These are phyloP conservation scores for Selene dorsalis DNA, from an alignment of 2,797 vertebrate species.

Conservation along the genomic window DNA sequence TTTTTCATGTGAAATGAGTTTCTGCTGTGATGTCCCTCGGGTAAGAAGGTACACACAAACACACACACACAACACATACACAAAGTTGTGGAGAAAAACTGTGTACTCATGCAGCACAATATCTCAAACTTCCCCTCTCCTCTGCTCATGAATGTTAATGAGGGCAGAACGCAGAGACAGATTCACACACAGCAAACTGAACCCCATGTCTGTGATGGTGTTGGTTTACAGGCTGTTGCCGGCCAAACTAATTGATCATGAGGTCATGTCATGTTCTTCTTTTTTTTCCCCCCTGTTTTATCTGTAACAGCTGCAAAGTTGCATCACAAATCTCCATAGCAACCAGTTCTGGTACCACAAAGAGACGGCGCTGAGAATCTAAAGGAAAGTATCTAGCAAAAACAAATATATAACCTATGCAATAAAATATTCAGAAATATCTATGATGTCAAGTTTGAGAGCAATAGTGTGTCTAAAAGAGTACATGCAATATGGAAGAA, in stretches of 20 bases:
- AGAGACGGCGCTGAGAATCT: background rate
- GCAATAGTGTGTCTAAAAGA: background rate
- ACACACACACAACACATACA: slow-evolving; percentile 65
- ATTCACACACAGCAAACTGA: slow-evolving; percentile 35
- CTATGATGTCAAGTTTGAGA: background rate
- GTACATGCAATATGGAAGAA: background rate
- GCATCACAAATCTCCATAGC: slow-evolving; percentile 24
- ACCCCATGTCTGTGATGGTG: slow-evolving; percentile 18
- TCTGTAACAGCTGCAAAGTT: slow-evolving; percentile 10
- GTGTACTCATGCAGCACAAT: slow-evolving; percentile 64
- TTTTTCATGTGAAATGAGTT: slow-evolving; percentile 86
- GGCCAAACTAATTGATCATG: slow-evolving; percentile 38
- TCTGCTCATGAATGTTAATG: slow-evolving; percentile 75
- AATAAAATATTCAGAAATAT: background rate
- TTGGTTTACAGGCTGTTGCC: slow-evolving; percentile 36
- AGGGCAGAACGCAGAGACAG: slow-evolving; percentile 40
- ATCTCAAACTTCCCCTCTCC: slow-evolving; percentile 67
- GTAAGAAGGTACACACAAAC: slow-evolving; percentile 65
- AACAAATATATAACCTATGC: background rate
- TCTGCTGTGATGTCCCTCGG: slow-evolving; percentile 81
- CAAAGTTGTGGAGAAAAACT: slow-evolving; percentile 62
- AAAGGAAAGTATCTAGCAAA: background rate
- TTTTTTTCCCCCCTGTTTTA: background rate
- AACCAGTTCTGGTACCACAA: background rate
- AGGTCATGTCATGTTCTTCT: slow-evolving; percentile 6